These are phyloP conservation scores for Sinocyclocheilus rhinocerous DNA, from an alignment of 2,113 vertebrate species.

Conservation along the genomic window DNA sequence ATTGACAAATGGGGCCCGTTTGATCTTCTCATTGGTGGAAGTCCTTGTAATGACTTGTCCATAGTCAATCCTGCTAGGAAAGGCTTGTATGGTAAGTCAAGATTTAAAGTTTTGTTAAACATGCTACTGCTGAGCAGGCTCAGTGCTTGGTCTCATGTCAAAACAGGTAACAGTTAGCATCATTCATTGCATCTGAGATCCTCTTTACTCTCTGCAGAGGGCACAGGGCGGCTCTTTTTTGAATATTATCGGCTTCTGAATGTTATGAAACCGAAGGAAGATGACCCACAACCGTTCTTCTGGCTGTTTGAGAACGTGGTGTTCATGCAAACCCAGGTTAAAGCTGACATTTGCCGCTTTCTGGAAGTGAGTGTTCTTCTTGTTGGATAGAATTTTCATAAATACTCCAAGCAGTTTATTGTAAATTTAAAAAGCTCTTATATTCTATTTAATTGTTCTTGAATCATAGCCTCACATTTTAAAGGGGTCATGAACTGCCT, in stretches of 20 bases:
- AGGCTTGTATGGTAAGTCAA: slow-evolving; percentile 85
- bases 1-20: slow-evolving; percentile 90
- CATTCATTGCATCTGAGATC: neutral
- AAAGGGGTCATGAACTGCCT: too few relatives aligned
- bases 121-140: neutral
- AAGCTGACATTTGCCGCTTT: slow-evolving; percentile 89
- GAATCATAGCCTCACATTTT: neutral
- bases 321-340: slow-evolving; percentile 87
- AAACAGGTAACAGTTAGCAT: neutral
- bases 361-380: slow-evolving; percentile 80
- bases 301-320: slow-evolving; percentile 96
- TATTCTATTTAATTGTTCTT: neutral
- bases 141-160: neutral
- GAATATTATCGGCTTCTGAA: slow-evolving; percentile 90
- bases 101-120: neutral
- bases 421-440: neutral
- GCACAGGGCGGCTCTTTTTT: slow-evolving; percentile 90
- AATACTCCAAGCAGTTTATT: neutral
- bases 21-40: slow-evolving; percentile 93
- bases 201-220: slow-evolving; percentile 75
- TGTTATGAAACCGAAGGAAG: slow-evolving; percentile 83
- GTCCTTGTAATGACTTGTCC: slow-evolving; percentile 89
- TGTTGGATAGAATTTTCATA: neutral
- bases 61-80: slow-evolving; percentile 87
- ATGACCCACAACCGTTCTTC: slow-evolving; percentile 88